phyloP scores from a whole-genome alignment of 2,113 vertebrate genomes.

The Lepus timidus region DNA sequence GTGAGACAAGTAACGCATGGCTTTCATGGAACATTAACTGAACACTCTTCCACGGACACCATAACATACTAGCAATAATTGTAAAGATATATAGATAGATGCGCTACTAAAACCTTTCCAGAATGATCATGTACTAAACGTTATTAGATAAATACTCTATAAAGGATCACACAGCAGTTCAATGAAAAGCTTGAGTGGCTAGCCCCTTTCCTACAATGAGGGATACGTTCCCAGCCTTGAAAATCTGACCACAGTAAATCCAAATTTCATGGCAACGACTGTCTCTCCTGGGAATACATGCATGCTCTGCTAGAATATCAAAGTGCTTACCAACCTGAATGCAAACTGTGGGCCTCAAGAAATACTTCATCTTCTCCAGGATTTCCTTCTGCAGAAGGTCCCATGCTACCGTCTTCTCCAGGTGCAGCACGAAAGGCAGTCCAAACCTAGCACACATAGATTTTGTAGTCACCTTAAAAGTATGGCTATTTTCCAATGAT shows the following conservation, averaged over 20 bases:
- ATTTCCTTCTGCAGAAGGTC: conserved; percentile 98
- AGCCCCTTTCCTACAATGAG: conserved; percentile 5
- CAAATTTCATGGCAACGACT: background rate
- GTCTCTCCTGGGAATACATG: background rate
- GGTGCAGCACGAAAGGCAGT: conserved; percentile 96
- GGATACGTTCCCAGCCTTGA: background rate
- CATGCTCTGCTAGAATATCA: background rate
- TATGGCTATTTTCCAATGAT: background rate
- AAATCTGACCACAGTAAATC: conserved; percentile 1
- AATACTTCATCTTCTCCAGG: conserved; percentile 98
- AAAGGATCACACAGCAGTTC: background rate
- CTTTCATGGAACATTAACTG: background rate
- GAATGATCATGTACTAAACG: background rate
- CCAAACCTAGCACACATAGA: conserved; percentile 91
- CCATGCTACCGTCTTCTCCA: conserved; percentile 97
- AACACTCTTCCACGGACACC: background rate
- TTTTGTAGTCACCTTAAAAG: background rate
- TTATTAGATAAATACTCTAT: background rate
- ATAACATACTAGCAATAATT: background rate
- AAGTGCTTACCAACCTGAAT: conserved; percentile 91
- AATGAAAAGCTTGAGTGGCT: background rate
- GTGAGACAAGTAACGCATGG: background rate
- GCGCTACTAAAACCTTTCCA: background rate
- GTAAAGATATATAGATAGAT: background rate
- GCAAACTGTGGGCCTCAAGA: conserved; percentile 95